Evolutionary conservation across 2,888 invertebrate species (phyloP).

Genomic region (Mesochorus sp.): DNA sequence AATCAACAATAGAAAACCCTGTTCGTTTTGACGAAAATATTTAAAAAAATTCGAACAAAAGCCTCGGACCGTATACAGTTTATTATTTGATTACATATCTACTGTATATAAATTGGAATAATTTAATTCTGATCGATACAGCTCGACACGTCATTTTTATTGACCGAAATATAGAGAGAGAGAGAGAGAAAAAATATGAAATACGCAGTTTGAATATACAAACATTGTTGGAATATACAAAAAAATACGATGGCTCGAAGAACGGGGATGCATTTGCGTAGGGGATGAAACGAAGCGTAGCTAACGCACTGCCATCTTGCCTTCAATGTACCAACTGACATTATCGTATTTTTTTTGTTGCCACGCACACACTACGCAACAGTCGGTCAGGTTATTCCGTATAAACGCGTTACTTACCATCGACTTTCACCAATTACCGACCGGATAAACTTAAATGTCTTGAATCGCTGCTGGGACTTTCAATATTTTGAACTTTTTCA

Average conservation of each 20-base stretch:
- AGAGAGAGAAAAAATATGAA: background rate
- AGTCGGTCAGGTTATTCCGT: slow-evolving; percentile 27
- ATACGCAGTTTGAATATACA: slow-evolving; percentile 6
- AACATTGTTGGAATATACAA: background rate
- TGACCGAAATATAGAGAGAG: slow-evolving; percentile 3
- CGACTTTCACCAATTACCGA: slow-evolving; percentile 35
- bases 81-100: background rate
- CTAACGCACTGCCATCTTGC: slow-evolving; percentile 38
- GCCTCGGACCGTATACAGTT: background rate
- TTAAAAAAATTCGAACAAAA: background rate
- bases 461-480: too few species aligned
- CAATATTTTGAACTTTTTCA: too few species aligned
- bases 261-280: background rate
- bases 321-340: background rate
- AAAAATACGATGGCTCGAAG: background rate
- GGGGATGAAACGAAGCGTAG: slow-evolving; percentile 5
- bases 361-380: slow-evolving; percentile 37
- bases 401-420: slow-evolving; percentile 35
- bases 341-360: background rate
- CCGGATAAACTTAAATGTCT: slow-evolving; percentile 1
- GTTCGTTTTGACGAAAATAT: too few species aligned
- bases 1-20: too few species aligned
- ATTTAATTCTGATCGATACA: slow-evolving; percentile 29
- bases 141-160: background rate
- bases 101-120: slow-evolving; percentile 1